These are phyloP conservation scores for Athene cunicularia DNA, from an alignment of 2,113 vertebrate species.

Conservation along the genomic window DNA sequence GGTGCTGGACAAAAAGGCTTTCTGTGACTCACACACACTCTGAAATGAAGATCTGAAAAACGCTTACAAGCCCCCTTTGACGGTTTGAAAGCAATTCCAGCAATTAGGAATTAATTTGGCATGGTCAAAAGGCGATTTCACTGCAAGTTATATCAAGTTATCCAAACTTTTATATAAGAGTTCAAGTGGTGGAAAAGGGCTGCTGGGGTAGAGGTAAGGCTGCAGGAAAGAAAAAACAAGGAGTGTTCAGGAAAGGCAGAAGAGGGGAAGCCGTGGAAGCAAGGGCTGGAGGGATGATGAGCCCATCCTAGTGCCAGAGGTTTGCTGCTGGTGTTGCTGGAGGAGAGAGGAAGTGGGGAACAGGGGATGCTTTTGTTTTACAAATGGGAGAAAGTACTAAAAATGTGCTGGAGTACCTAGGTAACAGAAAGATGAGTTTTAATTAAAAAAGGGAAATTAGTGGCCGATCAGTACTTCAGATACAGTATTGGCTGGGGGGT, in stretches of 20 bases:
- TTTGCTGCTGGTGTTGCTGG: not conserved
- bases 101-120: constrained; percentile 62
- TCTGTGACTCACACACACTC: not conserved
- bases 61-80: not conserved
- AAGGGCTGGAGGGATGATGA: not conserved
- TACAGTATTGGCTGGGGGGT: not conserved
- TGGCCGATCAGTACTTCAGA: not conserved
- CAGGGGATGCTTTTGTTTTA: not conserved
- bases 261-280: not conserved
- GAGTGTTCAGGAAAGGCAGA: constrained; percentile 30
- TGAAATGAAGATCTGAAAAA: constrained; percentile 18
- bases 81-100: constrained; percentile 27
- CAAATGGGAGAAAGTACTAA: not conserved
- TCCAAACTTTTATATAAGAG: constrained; percentile 3
- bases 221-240: constrained; percentile 44
- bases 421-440: constrained; percentile 50
- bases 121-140: constrained; percentile 57
- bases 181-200: constrained; percentile 23
- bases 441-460: constrained; percentile 62
- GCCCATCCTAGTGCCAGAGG: not conserved
- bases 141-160: constrained; percentile 40
- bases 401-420: not conserved
- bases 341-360: not conserved
- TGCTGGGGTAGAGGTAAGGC: constrained; percentile 18
- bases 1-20: constrained; percentile 34